These are phyloP conservation scores for Neosalanx taihuensis DNA, from an alignment of 2,797 vertebrate genomes.

Conservation along the genomic window DNA sequence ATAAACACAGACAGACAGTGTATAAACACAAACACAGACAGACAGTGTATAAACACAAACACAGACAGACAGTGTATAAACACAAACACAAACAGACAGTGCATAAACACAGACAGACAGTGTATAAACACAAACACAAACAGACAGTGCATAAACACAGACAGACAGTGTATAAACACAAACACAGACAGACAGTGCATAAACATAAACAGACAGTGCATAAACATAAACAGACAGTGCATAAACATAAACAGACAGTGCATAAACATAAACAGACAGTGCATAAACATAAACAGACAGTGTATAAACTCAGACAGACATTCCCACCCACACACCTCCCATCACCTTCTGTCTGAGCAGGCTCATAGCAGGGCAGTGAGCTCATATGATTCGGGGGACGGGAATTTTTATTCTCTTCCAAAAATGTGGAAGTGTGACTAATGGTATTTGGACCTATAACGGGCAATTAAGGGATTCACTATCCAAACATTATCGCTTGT, in stretches of 20 bases:
- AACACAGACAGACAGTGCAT: no score
- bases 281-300: neutral
- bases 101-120: no score
- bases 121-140: no score
- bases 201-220: no score
- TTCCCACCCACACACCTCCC: constrained; percentile 16
- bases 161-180: no score
- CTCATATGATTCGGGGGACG: constrained; percentile 16
- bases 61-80: neutral
- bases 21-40: no score
- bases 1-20: no score
- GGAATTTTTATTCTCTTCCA: constrained; percentile 18
- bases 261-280: no score
- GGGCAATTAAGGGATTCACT: constrained; percentile 61
- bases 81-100: no score
- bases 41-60: neutral
- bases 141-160: no score
- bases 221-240: no score
- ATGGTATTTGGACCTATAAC: constrained; percentile 51
- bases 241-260: no score
- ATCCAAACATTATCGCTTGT: constrained; percentile 59
- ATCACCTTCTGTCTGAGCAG: constrained; percentile 16
- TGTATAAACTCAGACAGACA: neutral
- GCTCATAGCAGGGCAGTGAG: constrained; percentile 7
- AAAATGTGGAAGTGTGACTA: constrained; percentile 47